These are phyloP conservation scores for Argynnis bischoffii DNA, from an alignment of 2,888 invertebrate species.

Conservation along the genomic window DNA sequence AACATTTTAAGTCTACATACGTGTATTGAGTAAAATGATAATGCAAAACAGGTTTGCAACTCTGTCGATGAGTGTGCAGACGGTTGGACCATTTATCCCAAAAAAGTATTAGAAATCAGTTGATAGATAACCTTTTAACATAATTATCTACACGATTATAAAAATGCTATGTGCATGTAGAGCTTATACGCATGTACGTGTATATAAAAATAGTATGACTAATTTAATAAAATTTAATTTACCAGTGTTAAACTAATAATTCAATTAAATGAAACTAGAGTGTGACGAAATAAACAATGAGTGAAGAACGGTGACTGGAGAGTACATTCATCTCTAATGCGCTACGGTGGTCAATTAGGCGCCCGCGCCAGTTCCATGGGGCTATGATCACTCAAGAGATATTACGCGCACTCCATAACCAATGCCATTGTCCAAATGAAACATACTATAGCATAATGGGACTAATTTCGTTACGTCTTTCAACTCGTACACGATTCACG, in stretches of 20 bases:
- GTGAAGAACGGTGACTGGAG: constrained; percentile 43
- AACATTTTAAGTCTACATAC: no score
- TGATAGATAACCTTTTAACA: constrained; percentile 5
- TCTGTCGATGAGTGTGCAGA: background rate
- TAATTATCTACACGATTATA: background rate
- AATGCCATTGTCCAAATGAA: constrained; percentile 38
- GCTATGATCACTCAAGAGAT: constrained; percentile 40
- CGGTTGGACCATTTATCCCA: background rate
- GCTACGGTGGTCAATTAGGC: constrained; percentile 71
- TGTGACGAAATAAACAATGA: constrained; percentile 24
- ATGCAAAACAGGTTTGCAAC: background rate
- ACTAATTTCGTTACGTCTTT: constrained; percentile 38
- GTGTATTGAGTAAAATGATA: no score
- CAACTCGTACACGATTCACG: constrained; percentile 27
- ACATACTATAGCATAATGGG: constrained; percentile 31
- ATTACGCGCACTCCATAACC: constrained; percentile 37
- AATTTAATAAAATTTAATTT: constrained; percentile 7
- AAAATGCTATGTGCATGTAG: no score
- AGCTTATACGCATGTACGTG: background rate
- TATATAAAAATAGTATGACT: background rate
- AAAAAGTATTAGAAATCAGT: background rate
- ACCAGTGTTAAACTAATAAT: background rate
- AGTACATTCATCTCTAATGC: constrained; percentile 72
- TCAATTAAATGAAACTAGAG: constrained; percentile 16
- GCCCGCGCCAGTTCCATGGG: constrained; percentile 50